Conservation (phyloP, 2,797 vertebrate genomes). For the Oryzias sinensis region DNA sequence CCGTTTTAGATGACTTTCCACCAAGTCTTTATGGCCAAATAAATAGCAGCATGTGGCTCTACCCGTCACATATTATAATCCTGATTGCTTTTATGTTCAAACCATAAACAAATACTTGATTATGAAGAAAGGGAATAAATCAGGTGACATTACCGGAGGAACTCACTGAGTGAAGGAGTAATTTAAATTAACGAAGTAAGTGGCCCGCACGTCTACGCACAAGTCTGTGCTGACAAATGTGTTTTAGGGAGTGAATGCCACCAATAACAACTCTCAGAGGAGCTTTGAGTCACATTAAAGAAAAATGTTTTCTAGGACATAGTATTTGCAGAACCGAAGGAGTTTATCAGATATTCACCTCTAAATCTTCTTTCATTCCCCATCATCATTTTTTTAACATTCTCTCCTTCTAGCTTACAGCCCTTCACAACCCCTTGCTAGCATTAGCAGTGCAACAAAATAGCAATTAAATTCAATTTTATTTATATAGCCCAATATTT, state of each 20-base stretch:
- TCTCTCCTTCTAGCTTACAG: no score
- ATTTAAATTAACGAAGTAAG: constrained; percentile 74
- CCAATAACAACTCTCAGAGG: constrained; percentile 13
- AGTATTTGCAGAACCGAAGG: no score
- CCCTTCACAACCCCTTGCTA: no score
- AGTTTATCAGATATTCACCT: no score
- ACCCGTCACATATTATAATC: constrained; percentile 79
- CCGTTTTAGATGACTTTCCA: constrained; percentile 72
- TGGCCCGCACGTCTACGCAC: constrained; percentile 11
- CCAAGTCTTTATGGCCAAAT: constrained; percentile 79
- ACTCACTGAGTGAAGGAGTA: constrained; percentile 60
- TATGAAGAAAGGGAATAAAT: constrained; percentile 78
- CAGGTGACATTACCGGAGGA: constrained; percentile 60
- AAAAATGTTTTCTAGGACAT: neutral
- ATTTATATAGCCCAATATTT: no score
- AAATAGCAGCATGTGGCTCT: constrained; percentile 74
- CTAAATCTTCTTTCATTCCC: no score
- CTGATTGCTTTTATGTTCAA: constrained; percentile 81
- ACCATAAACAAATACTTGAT: constrained; percentile 84
- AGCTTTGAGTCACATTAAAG: constrained; percentile 27
- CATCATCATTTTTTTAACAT: no score
- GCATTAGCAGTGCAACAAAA: no score
- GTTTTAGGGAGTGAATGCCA: constrained; percentile 22
- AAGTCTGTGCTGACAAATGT: constrained; percentile 13
- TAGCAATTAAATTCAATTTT: no score